phyloP scores from a whole-genome alignment of 2,888 invertebrate species.

The Polylopha cassiicola region DNA sequence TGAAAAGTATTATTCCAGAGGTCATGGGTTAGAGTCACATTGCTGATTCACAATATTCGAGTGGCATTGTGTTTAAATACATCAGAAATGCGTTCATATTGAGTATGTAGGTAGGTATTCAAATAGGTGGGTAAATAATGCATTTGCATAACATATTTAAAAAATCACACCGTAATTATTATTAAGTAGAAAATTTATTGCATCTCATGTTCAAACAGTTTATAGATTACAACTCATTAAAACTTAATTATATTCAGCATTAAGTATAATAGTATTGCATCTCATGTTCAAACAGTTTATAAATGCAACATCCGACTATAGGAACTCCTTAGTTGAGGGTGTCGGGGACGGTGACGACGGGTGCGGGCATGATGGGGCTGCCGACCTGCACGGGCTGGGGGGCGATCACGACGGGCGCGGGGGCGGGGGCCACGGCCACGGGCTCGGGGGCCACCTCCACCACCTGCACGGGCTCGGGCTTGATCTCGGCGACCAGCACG shows the following conservation, averaged over 20 bases:
- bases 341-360: conserved; percentile 36
- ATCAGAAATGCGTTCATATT: too few species aligned
- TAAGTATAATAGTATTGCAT: conserved; percentile 10
- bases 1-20: too few species aligned
- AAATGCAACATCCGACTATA: conserved; percentile 8
- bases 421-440: conserved; percentile 20
- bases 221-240: conserved; percentile 15
- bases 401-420: conserved; percentile 15
- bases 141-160: too few species aligned
- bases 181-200: conserved; percentile 17
- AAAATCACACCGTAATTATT: too few species aligned
- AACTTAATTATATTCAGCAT: conserved; percentile 3
- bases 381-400: not conserved
- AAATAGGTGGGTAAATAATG: too few species aligned
- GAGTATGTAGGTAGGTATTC: too few species aligned
- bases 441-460: conserved; percentile 23
- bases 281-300: conserved; percentile 20
- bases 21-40: too few species aligned
- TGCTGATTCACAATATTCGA: too few species aligned
- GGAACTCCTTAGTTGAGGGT: conserved; percentile 36
- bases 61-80: too few species aligned
- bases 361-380: conserved; percentile 23
- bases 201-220: conserved; percentile 21
- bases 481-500: conserved; percentile 6
- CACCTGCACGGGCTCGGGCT: conserved; percentile 23